phyloP scores from a whole-genome alignment of 2,888 invertebrate genomes.

The Nycteola revayana region DNA sequence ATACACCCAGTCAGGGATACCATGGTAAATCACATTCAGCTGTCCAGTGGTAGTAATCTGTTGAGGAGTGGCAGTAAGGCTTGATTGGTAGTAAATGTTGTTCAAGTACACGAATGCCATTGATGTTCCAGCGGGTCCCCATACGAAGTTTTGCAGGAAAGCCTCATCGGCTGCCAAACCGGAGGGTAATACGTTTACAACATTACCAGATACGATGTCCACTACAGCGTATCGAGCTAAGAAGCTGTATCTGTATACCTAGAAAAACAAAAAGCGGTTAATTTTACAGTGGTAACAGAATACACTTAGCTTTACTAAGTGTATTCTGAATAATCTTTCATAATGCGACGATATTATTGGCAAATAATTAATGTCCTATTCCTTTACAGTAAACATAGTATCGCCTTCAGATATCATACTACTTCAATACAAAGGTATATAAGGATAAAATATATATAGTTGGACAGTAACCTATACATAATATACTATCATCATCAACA shows the following conservation, averaged over 20 bases:
- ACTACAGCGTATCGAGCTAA: slow-evolving; percentile 87
- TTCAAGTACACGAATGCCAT: slow-evolving; percentile 87
- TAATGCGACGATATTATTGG: too few relatives aligned
- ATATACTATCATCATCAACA: too few relatives aligned
- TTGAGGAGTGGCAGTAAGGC: slow-evolving; percentile 61
- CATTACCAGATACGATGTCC: slow-evolving; percentile 79
- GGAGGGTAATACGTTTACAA: slow-evolving; percentile 49
- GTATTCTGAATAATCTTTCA: too few relatives aligned
- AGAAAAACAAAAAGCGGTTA: too few relatives aligned
- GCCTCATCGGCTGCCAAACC: slow-evolving; percentile 53
- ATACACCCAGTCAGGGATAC: slow-evolving; percentile 97
- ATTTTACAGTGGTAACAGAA: too few relatives aligned
- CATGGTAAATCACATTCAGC: slow-evolving; percentile 87
- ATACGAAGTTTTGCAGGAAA: slow-evolving; percentile 86
- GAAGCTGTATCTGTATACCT: slow-evolving; percentile 92
- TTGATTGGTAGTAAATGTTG: slow-evolving; percentile 88
- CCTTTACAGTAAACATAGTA: too few relatives aligned
- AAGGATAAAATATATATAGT: too few relatives aligned
- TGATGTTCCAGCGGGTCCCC: slow-evolving; percentile 88
- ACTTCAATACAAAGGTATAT: too few relatives aligned
- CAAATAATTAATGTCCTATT: too few relatives aligned
- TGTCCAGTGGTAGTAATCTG: slow-evolving; percentile 85
- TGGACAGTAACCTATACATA: too few relatives aligned
- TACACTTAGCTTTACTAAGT: too few relatives aligned
- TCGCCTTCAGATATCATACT: too few relatives aligned